These are phyloP conservation scores for Argyrosomus japonicus DNA, from an alignment of 2,113 vertebrate genomes.

Conservation along the genomic window DNA sequence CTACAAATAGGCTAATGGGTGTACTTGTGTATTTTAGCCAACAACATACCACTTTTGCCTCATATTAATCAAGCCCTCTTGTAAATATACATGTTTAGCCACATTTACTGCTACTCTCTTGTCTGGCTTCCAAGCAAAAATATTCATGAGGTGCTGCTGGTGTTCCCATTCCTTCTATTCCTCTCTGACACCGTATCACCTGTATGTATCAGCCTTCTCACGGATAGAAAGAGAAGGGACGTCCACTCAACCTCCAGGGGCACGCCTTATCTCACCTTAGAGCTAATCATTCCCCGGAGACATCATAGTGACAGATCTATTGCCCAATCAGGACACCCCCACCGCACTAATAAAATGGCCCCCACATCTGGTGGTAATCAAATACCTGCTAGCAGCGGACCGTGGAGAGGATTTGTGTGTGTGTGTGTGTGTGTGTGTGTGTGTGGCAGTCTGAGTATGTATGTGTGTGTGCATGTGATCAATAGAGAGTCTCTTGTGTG, in stretches of 20 bases:
- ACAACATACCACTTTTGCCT: slow-evolving; percentile 7
- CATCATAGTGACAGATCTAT: slow-evolving; percentile 64
- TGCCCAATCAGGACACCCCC: slow-evolving; percentile 59
- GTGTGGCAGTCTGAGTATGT: neutral
- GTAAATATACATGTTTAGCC: slow-evolving; percentile 31
- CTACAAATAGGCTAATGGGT: slow-evolving; percentile 9
- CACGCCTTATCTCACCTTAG: slow-evolving; percentile 44
- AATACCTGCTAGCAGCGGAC: slow-evolving; percentile 57
- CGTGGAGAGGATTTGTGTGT: slow-evolving; percentile 26
- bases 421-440: slow-evolving; percentile 2
- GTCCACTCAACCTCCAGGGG: slow-evolving; percentile 42
- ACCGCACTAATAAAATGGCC: slow-evolving; percentile 48
- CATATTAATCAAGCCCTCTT: slow-evolving; percentile 29
- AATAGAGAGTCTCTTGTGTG: slow-evolving; percentile 50
- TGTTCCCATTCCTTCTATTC: neutral
- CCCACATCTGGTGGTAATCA: slow-evolving; percentile 64
- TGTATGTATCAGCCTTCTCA: slow-evolving; percentile 34
- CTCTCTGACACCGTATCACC: slow-evolving; percentile 30
- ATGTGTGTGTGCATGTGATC: slow-evolving; percentile 40
- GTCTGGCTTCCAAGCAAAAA: neutral
- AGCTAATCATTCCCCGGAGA: slow-evolving; percentile 61
- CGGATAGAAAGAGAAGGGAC: neutral
- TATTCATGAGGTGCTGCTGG: neutral
- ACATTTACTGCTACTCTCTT: slow-evolving; percentile 7
- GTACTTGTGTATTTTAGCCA: neutral